phyloP scores from a whole-genome alignment of 2,888 invertebrate genomes.

The Netelia inedita region DNA sequence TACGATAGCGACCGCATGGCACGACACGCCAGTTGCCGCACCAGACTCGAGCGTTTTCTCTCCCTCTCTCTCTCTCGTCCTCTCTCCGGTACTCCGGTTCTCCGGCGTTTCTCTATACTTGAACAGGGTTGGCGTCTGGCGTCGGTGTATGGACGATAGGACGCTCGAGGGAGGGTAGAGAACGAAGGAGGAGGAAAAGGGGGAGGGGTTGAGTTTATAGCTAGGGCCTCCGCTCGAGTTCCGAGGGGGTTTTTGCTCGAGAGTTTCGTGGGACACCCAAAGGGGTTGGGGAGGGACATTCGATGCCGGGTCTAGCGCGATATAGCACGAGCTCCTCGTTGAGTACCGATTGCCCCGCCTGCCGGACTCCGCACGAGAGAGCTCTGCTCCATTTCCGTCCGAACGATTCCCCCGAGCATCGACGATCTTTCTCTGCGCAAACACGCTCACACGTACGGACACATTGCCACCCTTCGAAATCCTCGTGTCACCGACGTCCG shows the following conservation, averaged over 20 bases:
- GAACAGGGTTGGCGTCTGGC: conserved; percentile 64
- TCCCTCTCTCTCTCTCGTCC: conserved; percentile 38
- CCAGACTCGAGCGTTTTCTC: conserved; percentile 49
- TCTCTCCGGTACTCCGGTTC: neutral
- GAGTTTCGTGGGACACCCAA: conserved; percentile 27
- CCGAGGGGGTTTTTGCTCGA: conserved; percentile 43
- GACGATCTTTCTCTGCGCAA: conserved; percentile 14
- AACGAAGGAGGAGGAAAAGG: conserved; percentile 9
- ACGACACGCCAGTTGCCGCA: conserved; percentile 63
- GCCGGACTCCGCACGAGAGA: conserved; percentile 45
- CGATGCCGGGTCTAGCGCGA: conserved; percentile 44
- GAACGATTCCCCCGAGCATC: conserved; percentile 48
- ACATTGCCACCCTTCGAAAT: conserved; percentile 50
- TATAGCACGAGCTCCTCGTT: conserved; percentile 12
- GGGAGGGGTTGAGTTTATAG: conserved; percentile 45
- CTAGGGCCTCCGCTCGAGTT: conserved; percentile 38
- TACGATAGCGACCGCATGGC: conserved; percentile 62
- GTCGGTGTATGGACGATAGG: conserved; percentile 48
- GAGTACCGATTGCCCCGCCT: conserved; percentile 55
- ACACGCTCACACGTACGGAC: conserved; percentile 5
- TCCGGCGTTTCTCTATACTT: conserved; percentile 19
- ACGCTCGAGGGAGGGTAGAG: conserved; percentile 7
- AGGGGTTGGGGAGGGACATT: conserved; percentile 55
- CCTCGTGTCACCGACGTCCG: conserved; percentile 40
- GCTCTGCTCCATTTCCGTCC: conserved; percentile 63